Conservation (phyloP, 2,888 invertebrate genomes). For the Pandemis heparana region DNA sequence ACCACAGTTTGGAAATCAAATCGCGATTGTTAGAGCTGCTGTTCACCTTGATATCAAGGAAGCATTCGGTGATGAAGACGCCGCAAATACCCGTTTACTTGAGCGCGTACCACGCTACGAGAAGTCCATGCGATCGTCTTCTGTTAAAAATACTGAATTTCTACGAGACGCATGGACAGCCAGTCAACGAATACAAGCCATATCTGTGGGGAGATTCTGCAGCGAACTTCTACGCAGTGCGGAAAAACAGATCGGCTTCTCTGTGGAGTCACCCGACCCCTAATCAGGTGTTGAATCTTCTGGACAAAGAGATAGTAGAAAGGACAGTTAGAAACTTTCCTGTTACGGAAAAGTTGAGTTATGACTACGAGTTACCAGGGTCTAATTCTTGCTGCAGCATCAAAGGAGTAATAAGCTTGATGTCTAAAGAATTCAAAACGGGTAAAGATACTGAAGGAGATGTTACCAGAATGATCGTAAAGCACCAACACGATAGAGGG, state of each 20-base stretch:
- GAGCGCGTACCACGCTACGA: slow-evolving; percentile 91
- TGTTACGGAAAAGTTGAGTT: slow-evolving; percentile 85
- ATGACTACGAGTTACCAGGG: slow-evolving; percentile 68
- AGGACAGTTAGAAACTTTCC: slow-evolving; percentile 91
- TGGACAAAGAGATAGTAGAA: slow-evolving; percentile 87
- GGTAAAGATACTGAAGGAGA: slow-evolving; percentile 60
- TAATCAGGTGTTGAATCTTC: slow-evolving; percentile 89
- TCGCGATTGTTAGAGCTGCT: slow-evolving; percentile 88
- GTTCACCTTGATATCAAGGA: slow-evolving; percentile 86
- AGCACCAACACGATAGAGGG: slow-evolving; percentile 56
- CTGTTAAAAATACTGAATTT: slow-evolving; percentile 88
- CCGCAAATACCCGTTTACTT: slow-evolving; percentile 91
- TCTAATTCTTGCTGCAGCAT: slow-evolving; percentile 48
- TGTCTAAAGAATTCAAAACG: slow-evolving; percentile 54
- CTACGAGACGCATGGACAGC: slow-evolving; percentile 89
- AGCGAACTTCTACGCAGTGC: slow-evolving; percentile 90
- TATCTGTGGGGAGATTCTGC: slow-evolving; percentile 94
- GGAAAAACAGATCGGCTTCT: slow-evolving; percentile 81
- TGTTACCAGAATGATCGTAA: slow-evolving; percentile 55
- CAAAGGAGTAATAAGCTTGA: slow-evolving; percentile 54
- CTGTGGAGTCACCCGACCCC: slow-evolving; percentile 90
- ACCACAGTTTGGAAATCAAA: slow-evolving; percentile 79
- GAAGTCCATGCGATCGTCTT: slow-evolving; percentile 89
- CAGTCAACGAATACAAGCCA: slow-evolving; percentile 89
- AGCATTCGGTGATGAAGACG: slow-evolving; percentile 87